Evolutionary conservation across 2,888 invertebrate species (phyloP).

Genomic region (Anthophora plumipes): DNA sequence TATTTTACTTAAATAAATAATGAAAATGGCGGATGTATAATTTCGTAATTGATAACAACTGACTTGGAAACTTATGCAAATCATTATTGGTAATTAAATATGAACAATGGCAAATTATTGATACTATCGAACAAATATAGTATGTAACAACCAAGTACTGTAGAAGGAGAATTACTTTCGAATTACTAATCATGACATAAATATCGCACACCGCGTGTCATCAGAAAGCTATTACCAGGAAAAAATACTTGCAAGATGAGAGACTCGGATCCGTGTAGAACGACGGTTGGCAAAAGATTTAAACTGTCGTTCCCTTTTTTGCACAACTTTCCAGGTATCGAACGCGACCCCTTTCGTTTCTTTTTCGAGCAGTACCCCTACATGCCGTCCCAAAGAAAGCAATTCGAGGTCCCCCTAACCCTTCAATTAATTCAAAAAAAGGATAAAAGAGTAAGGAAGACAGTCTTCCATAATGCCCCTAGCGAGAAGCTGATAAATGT

Average conservation of each 20-base stretch:
- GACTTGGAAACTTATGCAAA: no score
- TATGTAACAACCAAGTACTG: neutral
- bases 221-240: neutral
- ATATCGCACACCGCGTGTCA: neutral
- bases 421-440: neutral
- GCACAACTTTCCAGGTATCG: neutral
- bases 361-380: neutral
- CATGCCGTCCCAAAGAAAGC: neutral
- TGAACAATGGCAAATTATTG: no score
- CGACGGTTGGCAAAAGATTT: neutral
- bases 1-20: neutral
- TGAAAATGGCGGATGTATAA: no score
- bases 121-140: neutral
- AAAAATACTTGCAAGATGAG: constrained; percentile 5
- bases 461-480: neutral
- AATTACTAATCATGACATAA: constrained; percentile 6
- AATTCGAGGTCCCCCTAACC: neutral
- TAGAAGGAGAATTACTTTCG: neutral
- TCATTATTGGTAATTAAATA: no score
- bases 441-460: neutral
- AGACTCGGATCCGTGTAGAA: neutral
- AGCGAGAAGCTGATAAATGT: no score
- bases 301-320: neutral
- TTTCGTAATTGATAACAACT: no score
- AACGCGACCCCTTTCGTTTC: constrained; percentile 8